Conservation (phyloP, 2,113 vertebrate species). For the Azemiops feae region DNA sequence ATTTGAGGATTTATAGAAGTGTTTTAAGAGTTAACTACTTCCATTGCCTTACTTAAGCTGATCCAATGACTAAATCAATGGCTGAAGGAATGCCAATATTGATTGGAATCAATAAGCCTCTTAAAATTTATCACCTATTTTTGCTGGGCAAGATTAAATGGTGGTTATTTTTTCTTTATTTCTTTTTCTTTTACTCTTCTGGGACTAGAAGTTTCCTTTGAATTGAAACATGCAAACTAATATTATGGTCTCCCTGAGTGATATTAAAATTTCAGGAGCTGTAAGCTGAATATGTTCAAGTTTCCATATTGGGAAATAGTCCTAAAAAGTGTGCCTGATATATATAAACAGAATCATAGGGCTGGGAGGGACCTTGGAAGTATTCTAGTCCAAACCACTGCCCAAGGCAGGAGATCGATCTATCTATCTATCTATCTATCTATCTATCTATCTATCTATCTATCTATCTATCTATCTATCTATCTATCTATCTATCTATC, state of each 20-base stretch:
- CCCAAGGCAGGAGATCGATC: too few relatives aligned
- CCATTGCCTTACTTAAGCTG: constrained; percentile 58
- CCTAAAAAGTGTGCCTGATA: not conserved
- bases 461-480: too few relatives aligned
- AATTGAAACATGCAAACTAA: constrained; percentile 51
- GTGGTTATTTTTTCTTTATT: constrained; percentile 25
- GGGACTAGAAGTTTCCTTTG: constrained; percentile 57
- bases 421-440: too few relatives aligned
- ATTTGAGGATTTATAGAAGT: constrained; percentile 76
- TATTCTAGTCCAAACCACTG: too few relatives aligned
- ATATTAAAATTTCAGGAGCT: constrained; percentile 2
- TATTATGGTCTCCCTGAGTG: constrained; percentile 42
- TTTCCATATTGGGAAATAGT: not conserved
- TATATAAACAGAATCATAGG: too few relatives aligned
- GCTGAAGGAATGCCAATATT: constrained; percentile 71
- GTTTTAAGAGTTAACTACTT: constrained; percentile 74
- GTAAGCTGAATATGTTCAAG: not conserved
- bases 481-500: too few relatives aligned
- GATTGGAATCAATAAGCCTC: constrained; percentile 72
- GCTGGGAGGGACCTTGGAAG: too few relatives aligned
- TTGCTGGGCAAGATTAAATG: constrained; percentile 73
- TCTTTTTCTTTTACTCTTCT: constrained; percentile 42
- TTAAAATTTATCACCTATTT: constrained; percentile 75
- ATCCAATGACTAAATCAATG: constrained; percentile 78
- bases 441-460: rapidly evolving